Evolutionary conservation across 2,888 invertebrate species (phyloP).

Genomic region (Cheilosia scutellata): DNA sequence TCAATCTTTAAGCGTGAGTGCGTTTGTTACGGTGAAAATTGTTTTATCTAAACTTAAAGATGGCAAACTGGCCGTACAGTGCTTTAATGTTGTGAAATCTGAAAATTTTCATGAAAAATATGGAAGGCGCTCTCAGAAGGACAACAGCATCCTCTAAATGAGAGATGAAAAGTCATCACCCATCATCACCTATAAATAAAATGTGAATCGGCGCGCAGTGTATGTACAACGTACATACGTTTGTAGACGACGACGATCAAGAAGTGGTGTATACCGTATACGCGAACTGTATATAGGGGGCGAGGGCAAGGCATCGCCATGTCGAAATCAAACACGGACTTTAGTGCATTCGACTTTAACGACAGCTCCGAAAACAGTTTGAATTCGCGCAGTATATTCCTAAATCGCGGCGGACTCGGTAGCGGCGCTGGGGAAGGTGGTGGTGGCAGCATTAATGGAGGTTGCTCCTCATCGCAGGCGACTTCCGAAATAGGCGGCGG

Average conservation of each 20-base stretch:
- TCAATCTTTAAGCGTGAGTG: slow-evolving; percentile 39
- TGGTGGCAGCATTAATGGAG: slow-evolving; percentile 68
- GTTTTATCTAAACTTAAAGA: slow-evolving; percentile 20
- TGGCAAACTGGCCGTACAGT: slow-evolving; percentile 7
- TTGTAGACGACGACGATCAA: slow-evolving; percentile 31
- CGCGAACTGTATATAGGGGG: slow-evolving; percentile 22
- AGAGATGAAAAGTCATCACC: slow-evolving; percentile 70
- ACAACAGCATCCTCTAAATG: slow-evolving; percentile 68
- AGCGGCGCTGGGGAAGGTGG: slow-evolving; percentile 62
- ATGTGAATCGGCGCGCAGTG: slow-evolving; percentile 75
- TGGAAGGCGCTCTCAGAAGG: slow-evolving; percentile 70
- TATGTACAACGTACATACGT: slow-evolving; percentile 55
- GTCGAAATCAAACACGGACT: slow-evolving; percentile 81
- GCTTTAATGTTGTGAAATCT: slow-evolving; percentile 18
- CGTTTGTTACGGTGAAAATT: slow-evolving; percentile 18
- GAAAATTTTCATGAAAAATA: slow-evolving; percentile 60
- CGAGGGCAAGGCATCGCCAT: slow-evolving; percentile 75
- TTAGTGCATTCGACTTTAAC: slow-evolving; percentile 84
- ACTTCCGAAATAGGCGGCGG: slow-evolving; percentile 66
- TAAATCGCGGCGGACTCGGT: slow-evolving; percentile 80
- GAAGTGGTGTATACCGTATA: slow-evolving; percentile 19
- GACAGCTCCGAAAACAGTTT: slow-evolving; percentile 83
- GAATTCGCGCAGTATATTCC: slow-evolving; percentile 81
- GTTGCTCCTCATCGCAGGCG: slow-evolving; percentile 68
- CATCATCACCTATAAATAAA: slow-evolving; percentile 74